phyloP scores from a whole-genome alignment of 2,888 invertebrate species.

The Scaptomyza flava region DNA sequence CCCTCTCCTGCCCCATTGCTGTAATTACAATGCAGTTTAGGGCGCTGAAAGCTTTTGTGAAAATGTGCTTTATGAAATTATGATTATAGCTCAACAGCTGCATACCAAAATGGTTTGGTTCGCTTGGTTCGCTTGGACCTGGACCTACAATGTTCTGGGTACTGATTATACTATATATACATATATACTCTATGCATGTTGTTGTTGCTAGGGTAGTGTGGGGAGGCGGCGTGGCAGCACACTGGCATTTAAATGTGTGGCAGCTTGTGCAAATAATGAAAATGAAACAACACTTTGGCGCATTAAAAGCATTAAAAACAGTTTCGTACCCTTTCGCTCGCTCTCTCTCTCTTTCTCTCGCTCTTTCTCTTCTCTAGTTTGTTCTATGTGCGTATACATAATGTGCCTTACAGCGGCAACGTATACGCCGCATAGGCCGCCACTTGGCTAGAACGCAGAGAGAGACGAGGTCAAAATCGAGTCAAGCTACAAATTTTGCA shows the following conservation, averaged over 20 bases:
- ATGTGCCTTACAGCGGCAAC: slow-evolving; percentile 48
- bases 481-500: slow-evolving; percentile 10
- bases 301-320: slow-evolving; percentile 81
- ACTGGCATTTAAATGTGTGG: slow-evolving; percentile 76
- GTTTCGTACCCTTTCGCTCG: slow-evolving; percentile 33
- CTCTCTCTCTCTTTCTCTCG: background rate
- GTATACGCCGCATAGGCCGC: slow-evolving; percentile 65
- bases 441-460: background rate
- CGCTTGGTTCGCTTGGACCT: slow-evolving; percentile 4
- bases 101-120: slow-evolving; percentile 57
- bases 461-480: slow-evolving; percentile 15
- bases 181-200: background rate
- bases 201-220: background rate
- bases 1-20: slow-evolving; percentile 35
- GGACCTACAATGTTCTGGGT: slow-evolving; percentile 1
- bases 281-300: slow-evolving; percentile 80
- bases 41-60: slow-evolving; percentile 82
- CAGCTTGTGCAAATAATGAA: slow-evolving; percentile 79
- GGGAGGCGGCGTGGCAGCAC: background rate
- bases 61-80: slow-evolving; percentile 82
- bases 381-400: slow-evolving; percentile 66
- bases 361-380: background rate
- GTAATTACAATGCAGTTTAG: slow-evolving; percentile 81
- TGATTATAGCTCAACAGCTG: slow-evolving; percentile 81
- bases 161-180: slow-evolving; percentile 1